Evolutionary conservation across 1,140 invertebrate genomes (phyloP), one percentile per base, ranked within the genome.

Genomic region (Doryteuthis pealeii): DNA sequence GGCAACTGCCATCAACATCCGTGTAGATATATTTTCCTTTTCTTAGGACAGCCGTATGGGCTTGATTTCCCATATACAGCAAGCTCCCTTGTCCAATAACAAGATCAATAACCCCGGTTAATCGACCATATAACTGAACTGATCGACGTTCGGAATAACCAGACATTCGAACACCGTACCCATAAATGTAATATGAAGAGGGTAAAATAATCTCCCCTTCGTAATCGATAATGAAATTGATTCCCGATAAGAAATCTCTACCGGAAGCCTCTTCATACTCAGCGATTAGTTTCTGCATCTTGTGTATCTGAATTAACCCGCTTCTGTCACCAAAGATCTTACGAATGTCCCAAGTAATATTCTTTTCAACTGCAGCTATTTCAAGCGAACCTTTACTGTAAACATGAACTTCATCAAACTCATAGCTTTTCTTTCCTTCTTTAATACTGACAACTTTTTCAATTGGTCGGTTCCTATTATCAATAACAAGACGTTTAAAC

Each of bases 221-320:
- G n/a, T 82, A 69, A 73, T 83, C 80, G 2, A 82, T 74, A 32
- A 81, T 78, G 66, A 84, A 82, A 72, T 84, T 84, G n/a, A 83
- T 77, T 54, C 79, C 79, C n/a, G 80, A 77, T 10, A 78, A 76
- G 43, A 83, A 79, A 12, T 80, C 81, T 66, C 81, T 79, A 30
- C 79, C 73, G 6, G 74, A 74, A 28, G 78, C 75, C 33, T 81
- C 75, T 43, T 80, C 74, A 70, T 81, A 81, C 71, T 84, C 83
- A 22, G 76, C 72, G 31, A 78, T 74, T 32, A 80, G 71, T 15
- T 75, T 75, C 75, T 84, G 83, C 12, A 78, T 78, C 5, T 65
- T 32, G 71, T 83, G 80, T 14, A 82, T 31, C 74, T 83, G 80
- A 8, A 84, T 70, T 35, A 84, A 75, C 4, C 83, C 83, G 40